A percentile compares a stretch with the other conserved stretches of the same genome.
Evolutionary conservation across 2,797 vertebrate species (phyloP).

Genomic region (Clarias pachynema): DNA sequence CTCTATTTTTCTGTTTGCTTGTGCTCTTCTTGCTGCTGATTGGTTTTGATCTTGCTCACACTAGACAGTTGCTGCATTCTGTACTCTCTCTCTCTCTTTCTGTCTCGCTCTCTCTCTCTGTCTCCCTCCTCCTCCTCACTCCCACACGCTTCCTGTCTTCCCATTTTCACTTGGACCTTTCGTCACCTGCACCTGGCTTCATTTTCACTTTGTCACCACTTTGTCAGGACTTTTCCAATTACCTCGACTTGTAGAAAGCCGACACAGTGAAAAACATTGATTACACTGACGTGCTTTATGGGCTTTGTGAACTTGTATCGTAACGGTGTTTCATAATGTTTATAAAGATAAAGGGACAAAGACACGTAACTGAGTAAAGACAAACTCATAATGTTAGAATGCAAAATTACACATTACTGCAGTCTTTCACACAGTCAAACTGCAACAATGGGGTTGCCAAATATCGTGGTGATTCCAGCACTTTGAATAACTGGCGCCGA

Average conservation of each 20-base stretch:
- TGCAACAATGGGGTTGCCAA: neutral
- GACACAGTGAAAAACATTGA: neutral
- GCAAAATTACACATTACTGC: neutral
- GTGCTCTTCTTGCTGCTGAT: neutral
- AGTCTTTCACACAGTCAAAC: neutral
- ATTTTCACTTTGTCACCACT: neutral
- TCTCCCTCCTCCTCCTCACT: conserved; percentile 13
- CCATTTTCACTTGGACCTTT: conserved; percentile 14
- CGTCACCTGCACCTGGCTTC: conserved; percentile 8
- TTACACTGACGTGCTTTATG: neutral
- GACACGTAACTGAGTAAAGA: neutral
- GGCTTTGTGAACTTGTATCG: neutral
- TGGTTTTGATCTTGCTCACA: neutral
- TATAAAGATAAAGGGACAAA: neutral
- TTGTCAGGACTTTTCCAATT: conserved; percentile 13
- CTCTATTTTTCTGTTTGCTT: neutral
- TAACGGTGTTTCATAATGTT: neutral
- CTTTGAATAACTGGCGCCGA: neutral
- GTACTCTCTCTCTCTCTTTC: neutral
- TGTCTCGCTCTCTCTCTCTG: neutral
- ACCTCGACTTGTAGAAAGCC: neutral
- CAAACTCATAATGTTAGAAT: neutral
- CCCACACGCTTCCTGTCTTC: neutral
- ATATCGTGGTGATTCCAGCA: neutral
- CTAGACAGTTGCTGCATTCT: neutral